A percentile compares a stretch with the other conserved stretches of the same genome.
These are phyloP conservation scores for Pseudotriccus pelzelni DNA, from an alignment of 2,797 vertebrate genomes.

Conservation along the genomic window DNA sequence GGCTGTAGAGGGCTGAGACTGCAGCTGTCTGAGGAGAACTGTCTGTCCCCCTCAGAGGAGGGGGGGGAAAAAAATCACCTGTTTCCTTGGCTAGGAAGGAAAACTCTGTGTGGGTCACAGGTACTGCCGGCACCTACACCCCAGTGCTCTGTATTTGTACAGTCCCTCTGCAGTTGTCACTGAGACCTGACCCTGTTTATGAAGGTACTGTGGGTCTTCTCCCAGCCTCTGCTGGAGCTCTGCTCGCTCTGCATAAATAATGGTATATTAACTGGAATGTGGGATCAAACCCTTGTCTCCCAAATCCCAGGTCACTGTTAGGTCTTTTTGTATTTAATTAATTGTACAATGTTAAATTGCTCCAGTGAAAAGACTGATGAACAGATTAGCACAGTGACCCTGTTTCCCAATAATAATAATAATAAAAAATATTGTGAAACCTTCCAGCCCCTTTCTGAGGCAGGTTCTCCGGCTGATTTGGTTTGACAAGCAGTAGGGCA, in stretches of 20 bases:
- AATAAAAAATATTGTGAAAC: neutral
- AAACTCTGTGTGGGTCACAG: neutral
- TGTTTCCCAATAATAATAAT: neutral
- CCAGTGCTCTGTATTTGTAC: neutral
- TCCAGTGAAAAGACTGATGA: neutral
- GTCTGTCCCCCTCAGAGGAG: neutral
- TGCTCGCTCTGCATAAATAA: neutral
- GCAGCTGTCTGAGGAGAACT: neutral
- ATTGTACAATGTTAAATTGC: neutral
- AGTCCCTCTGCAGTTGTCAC: neutral
- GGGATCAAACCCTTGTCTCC: neutral
- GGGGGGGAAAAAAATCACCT: neutral
- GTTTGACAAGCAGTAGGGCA: neutral
- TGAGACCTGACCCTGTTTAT: neutral
- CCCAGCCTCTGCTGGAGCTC: neutral
- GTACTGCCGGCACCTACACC: neutral
- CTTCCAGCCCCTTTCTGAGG: neutral
- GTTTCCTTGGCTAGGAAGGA: neutral
- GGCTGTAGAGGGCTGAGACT: neutral
- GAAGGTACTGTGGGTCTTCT: neutral
- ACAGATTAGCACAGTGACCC: neutral
- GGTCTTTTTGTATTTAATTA: neutral
- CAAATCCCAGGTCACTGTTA: neutral
- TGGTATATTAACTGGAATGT: neutral
- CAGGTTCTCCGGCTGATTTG: neutral